Base-by-base conservation (phyloP, 35 echinoderm and acorn worm species). In the Strongylocentrotus purpuratus region DNA sequence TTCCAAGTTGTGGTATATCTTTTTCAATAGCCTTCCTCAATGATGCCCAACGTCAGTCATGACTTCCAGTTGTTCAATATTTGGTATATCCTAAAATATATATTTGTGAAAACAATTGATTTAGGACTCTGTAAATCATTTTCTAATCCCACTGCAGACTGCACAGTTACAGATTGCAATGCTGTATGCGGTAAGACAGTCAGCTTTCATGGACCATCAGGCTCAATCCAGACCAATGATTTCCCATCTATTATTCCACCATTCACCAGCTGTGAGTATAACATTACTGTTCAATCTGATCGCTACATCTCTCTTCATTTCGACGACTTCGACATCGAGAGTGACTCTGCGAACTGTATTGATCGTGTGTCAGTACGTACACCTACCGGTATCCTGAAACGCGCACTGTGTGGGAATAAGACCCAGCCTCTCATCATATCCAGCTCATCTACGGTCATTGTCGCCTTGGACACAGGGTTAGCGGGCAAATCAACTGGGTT, bases 211-310 rank as follows among this genome's bases (percentile, higher is more conserved):
- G 61, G 61, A 20, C 61, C 61, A 70, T 70, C 61, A 70, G 61
- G 61, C 17, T 70, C 61, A 70, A 70, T 98, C 55, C 86, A 86
- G 9, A 95, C 97, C 78, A 95, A 92, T 25, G 35, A 92, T 46
- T 98, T 94, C 86, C 97, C 97, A 2, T 94, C 95, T 60, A 45
- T 35, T 31, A 61, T 98, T 45, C 96, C 94, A 71, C 95, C 97
- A 9, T 98, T 98, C 88, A 96, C 93, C 85, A 90, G 48, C 45
- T 98, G 97, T 85, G 45, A n/a, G 18, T 98, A 96, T 94, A 96
- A 46, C 7, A 96, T 98, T 17, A 93, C 14, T 41, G 94, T 94
- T 28, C 55, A 93, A 18, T 47, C 32, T 7, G 96, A 95, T 4
- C 50, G 45, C 33, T 98, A 92, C 94, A 96, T 98, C 46, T 28